These are phyloP conservation scores for Mormoops blainvillei DNA, from an alignment of 2,113 vertebrate species.

Conservation along the genomic window DNA sequence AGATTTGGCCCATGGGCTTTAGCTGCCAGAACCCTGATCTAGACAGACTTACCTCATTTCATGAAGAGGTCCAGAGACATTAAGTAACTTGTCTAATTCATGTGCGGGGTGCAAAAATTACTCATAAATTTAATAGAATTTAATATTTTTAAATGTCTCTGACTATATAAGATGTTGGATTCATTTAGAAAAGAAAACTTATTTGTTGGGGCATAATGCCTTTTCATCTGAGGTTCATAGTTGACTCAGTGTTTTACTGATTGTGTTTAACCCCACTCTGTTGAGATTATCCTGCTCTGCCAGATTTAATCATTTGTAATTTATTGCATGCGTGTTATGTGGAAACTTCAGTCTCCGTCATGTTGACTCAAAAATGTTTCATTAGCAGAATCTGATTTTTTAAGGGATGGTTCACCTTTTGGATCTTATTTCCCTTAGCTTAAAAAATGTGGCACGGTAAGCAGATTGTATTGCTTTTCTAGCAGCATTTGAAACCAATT, in stretches of 20 bases:
- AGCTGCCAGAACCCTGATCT: background rate
- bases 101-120: background rate
- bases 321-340: background rate
- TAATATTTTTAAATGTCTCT: background rate
- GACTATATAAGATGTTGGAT: background rate
- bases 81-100: background rate
- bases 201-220: background rate
- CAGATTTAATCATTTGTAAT: background rate
- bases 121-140: background rate
- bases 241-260: background rate
- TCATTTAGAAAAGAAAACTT: background rate
- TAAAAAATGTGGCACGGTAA: background rate
- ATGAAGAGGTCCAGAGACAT: background rate
- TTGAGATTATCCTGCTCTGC: background rate
- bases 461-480: conserved; percentile 20
- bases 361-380: background rate
- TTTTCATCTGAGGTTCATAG: background rate
- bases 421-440: conserved; percentile 22
- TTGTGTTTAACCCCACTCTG: background rate
- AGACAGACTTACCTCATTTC: background rate
- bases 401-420: background rate
- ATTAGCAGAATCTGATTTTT: background rate
- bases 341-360: background rate
- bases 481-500: conserved; percentile 38
- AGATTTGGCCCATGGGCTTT: background rate